phyloP scores from a whole-genome alignment of 2,888 invertebrate genomes.

The Hypsopygia costalis region DNA sequence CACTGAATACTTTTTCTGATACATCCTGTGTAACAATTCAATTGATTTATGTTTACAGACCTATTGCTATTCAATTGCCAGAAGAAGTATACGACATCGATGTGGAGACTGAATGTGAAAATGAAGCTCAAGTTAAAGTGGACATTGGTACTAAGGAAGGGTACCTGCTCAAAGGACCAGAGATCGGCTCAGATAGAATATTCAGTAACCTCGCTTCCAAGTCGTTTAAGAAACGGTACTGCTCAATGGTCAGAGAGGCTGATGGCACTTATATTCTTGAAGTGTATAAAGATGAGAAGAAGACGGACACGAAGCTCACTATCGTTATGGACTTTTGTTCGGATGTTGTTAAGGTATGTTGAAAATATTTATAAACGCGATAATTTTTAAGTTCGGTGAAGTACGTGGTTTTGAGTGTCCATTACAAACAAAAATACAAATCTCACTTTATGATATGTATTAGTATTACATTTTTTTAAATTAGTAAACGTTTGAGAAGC shows the following conservation, averaged over 20 bases:
- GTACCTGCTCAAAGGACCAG: constrained; percentile 94
- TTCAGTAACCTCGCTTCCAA: constrained; percentile 95
- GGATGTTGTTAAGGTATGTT: constrained; percentile 89
- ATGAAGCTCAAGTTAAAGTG: constrained; percentile 85
- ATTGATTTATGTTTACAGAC: constrained; percentile 36
- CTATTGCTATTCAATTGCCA: constrained; percentile 62
- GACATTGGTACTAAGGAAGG: constrained; percentile 94
- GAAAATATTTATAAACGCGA: not conserved
- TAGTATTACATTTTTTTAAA: too few relatives aligned
- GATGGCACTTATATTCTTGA: constrained; percentile 95
- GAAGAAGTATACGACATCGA: constrained; percentile 96
- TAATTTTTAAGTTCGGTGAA: too few relatives aligned
- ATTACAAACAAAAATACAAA: too few relatives aligned
- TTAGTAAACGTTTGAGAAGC: too few relatives aligned
- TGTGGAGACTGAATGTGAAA: constrained; percentile 89
- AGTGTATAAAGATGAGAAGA: constrained; percentile 95
- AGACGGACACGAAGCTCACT: constrained; percentile 93
- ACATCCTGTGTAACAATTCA: too few relatives aligned
- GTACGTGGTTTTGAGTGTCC: too few relatives aligned
- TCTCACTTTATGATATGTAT: too few relatives aligned
- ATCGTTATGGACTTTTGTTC: constrained; percentile 97
- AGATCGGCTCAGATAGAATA: constrained; percentile 93
- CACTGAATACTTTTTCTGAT: too few relatives aligned
- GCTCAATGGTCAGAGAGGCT: constrained; percentile 93
- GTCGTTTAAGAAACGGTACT: constrained; percentile 94